Percentiles rank a stretch among this genome's conserved stretches.
These are phyloP conservation scores for Lithophane socia DNA, from an alignment of 2,888 invertebrate genomes.

Conservation along the genomic window DNA sequence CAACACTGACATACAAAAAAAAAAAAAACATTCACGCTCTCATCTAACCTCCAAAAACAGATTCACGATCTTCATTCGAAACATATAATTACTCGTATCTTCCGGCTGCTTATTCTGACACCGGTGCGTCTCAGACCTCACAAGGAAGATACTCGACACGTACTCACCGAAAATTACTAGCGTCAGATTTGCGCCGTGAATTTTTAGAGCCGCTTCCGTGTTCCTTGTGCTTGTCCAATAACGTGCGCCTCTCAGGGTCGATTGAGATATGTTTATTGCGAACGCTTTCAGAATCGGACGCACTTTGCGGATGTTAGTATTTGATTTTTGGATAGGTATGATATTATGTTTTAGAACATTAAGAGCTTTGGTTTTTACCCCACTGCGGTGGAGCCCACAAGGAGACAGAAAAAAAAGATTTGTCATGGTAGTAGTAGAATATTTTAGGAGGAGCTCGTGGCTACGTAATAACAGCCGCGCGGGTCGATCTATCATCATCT, in stretches of 20 bases:
- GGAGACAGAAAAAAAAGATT: not conserved
- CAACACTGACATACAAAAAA: not conserved
- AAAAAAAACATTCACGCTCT: slow-evolving; percentile 17
- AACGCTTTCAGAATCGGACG: slow-evolving; percentile 66
- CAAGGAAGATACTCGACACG: slow-evolving; percentile 85
- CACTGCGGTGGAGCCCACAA: not conserved
- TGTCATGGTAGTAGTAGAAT: too few relatives aligned
- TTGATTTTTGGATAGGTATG: not conserved
- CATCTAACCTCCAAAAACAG: slow-evolving; percentile 48
- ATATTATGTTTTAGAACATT: not conserved
- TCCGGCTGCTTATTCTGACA: slow-evolving; percentile 52
- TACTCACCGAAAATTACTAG: slow-evolving; percentile 85
- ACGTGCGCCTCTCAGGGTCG: slow-evolving; percentile 74
- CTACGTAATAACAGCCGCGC: too few relatives aligned
- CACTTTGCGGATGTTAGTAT: slow-evolving; percentile 26
- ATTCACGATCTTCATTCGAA: slow-evolving; percentile 50
- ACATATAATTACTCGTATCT: slow-evolving; percentile 47
- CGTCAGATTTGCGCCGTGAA: slow-evolving; percentile 83
- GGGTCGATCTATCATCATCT: too few relatives aligned
- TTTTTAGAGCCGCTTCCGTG: slow-evolving; percentile 86
- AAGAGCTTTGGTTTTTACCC: not conserved
- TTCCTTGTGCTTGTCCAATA: slow-evolving; percentile 76
- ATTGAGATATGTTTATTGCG: slow-evolving; percentile 67
- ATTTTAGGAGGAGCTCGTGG: too few relatives aligned
- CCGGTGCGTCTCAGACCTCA: slow-evolving; percentile 74